Evolutionary conservation across 2,888 invertebrate species (phyloP).

Genomic region (Lycaena phlaeas): DNA sequence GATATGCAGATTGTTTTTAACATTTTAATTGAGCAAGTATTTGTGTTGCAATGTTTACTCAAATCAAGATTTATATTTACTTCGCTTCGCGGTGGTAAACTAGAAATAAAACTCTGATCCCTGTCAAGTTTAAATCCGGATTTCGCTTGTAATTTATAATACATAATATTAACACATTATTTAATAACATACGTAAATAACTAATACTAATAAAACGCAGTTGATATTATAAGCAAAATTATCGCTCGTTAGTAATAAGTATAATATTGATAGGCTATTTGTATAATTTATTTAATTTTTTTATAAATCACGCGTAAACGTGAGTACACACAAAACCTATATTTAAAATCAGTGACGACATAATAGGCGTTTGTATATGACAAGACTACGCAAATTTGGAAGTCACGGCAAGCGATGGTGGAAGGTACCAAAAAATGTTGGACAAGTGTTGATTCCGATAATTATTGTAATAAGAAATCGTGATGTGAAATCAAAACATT

Average conservation of each 20-base stretch:
- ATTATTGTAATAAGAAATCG: too few species aligned
- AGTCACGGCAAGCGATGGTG: slow-evolving; percentile 13
- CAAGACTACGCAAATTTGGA: slow-evolving; percentile 13
- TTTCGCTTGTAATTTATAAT: neutral
- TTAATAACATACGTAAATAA: neutral
- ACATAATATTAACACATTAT: neutral
- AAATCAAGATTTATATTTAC: neutral
- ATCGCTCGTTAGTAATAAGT: neutral
- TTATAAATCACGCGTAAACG: neutral
- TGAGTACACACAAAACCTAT: slow-evolving; percentile 3
- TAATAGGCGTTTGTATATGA: slow-evolving; percentile 6
- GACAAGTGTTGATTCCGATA: too few species aligned
- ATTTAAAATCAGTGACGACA: slow-evolving; percentile 5
- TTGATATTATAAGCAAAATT: neutral
- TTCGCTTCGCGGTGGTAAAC: neutral
- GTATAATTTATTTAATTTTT: neutral
- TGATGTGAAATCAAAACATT: too few species aligned
- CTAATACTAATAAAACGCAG: neutral
- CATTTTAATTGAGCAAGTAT: too few species aligned
- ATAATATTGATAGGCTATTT: neutral
- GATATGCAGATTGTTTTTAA: too few species aligned
- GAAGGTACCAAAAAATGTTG: slow-evolving; percentile 13
- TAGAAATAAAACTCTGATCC: neutral
- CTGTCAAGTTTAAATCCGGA: neutral
- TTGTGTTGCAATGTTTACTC: neutral